Evolutionary conservation across 2,888 invertebrate species (phyloP), one percentile per base, ranked within the genome.

Genomic region (Leptarthrus brevirostris): DNA sequence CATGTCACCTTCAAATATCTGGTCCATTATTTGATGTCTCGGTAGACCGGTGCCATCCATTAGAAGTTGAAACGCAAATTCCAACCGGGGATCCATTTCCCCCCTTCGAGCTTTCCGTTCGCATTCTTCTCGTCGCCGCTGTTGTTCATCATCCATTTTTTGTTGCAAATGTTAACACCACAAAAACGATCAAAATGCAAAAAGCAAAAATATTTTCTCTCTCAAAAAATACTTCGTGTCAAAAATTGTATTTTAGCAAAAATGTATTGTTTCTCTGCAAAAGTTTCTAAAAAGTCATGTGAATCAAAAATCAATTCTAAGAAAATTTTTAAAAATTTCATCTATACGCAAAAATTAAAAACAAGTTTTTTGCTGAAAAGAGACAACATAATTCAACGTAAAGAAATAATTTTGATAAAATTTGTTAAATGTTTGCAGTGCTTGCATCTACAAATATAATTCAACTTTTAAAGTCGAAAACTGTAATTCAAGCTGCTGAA

Each of bases 31-130:
- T 80, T 94, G 93, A 83, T 93, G 92, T 30, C 95, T 86, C 0
- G 92, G 90, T 66, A 95, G 86, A 14, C 92, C 92, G 0, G 94
- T 94, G 69, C 92, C 93, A 80, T 95, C 94, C 82, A 94, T 93
- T 78, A 95, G 87, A 64, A 95, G 88, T 82, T 95, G 95, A 86
- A 95, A 95, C 74, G 94, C 92, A 86, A 94, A 95, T 86, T 95
- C 95, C 88, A 95, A 86, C 76, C 95, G 89, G 81, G 95, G 94
- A 86, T 95, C 95, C 93, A 95, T 95, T 84, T 95, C 95, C 86
- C 95, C 95, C 74, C 95, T 88, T 73, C 95, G 88, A 12, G 94
- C 94, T 82, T 94, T 94, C 79, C 94, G 89, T 87, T 95, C 94
- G 91, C 94, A 94, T 93, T 95, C 94, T 90, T 95, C 94, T 76